phyloP scores from a whole-genome alignment of 2,113 vertebrate species.

The Stigmatopora argus region DNA sequence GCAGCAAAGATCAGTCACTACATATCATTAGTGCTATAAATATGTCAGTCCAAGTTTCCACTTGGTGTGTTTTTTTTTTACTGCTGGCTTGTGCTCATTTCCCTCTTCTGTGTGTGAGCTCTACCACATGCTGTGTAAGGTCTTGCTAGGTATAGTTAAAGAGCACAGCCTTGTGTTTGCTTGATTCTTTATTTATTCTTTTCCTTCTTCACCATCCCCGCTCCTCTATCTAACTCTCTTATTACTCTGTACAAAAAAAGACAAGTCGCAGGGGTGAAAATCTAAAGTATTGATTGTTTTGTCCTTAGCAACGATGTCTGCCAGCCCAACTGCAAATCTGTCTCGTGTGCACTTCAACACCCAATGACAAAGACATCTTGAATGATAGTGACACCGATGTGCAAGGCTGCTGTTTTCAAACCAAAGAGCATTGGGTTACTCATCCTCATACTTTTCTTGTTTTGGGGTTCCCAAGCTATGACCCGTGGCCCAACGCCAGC shows the following conservation, averaged over 20 bases:
- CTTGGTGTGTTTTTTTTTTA: slow-evolving; percentile 18
- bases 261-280: slow-evolving; percentile 28
- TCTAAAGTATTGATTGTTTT: slow-evolving; percentile 55
- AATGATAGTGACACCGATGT: slow-evolving; percentile 34
- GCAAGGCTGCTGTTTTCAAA: slow-evolving; percentile 40
- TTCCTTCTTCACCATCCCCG: slow-evolving; percentile 26
- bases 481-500: too few species aligned
- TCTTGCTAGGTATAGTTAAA: slow-evolving; percentile 46
- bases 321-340: slow-evolving; percentile 26
- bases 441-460: slow-evolving; percentile 28
- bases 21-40: slow-evolving; percentile 58
- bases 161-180: slow-evolving; percentile 49
- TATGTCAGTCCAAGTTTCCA: slow-evolving; percentile 33
- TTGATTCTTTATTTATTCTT: slow-evolving; percentile 25
- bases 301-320: slow-evolving; percentile 32
- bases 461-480: background rate
- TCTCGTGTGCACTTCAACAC: slow-evolving; percentile 21
- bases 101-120: slow-evolving; percentile 34
- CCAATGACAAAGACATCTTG: slow-evolving; percentile 19
- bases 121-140: slow-evolving; percentile 48
- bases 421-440: slow-evolving; percentile 48
- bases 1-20: slow-evolving; percentile 49
- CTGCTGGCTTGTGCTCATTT: slow-evolving; percentile 37
- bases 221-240: slow-evolving; percentile 21
- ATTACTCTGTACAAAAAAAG: slow-evolving; percentile 42